These are phyloP conservation scores for Cryptus viduatorius DNA, from an alignment of 2,888 invertebrate genomes.

Conservation along the genomic window DNA sequence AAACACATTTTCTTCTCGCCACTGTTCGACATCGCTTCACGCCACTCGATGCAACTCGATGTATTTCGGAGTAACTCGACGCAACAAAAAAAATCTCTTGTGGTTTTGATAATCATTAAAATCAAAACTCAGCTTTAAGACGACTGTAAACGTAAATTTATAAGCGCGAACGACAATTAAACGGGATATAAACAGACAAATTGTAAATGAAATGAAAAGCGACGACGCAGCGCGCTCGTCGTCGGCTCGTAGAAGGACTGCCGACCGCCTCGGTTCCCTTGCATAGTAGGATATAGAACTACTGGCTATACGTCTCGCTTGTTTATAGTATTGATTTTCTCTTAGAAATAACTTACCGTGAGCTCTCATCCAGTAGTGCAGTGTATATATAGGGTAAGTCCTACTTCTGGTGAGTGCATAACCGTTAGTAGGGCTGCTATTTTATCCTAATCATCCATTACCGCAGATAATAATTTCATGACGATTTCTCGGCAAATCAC, in stretches of 20 bases:
- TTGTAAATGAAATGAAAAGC: slow-evolving; percentile 16
- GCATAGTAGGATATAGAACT: slow-evolving; percentile 1
- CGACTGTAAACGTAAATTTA: background rate
- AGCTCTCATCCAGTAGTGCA: slow-evolving; percentile 32
- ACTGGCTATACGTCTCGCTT: slow-evolving; percentile 33
- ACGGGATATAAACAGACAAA: background rate
- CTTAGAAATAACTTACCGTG: slow-evolving; percentile 40
- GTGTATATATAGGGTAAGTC: background rate
- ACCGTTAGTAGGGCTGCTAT: too few relatives aligned
- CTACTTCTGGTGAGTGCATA: too few relatives aligned
- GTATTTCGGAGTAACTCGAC: too few relatives aligned
- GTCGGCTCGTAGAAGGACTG: slow-evolving; percentile 7
- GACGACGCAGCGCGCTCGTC: background rate
- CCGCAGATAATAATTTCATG: too few relatives aligned
- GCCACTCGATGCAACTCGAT: too few relatives aligned
- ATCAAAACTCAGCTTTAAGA: background rate
- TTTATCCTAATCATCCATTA: too few relatives aligned
- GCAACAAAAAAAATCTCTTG: background rate
- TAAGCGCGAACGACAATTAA: background rate
- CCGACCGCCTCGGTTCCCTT: slow-evolving; percentile 8
- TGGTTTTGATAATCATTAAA: background rate
- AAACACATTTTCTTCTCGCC: too few relatives aligned
- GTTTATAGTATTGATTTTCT: slow-evolving; percentile 64
- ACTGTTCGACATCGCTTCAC: too few relatives aligned
- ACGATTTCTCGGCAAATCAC: too few relatives aligned